Base-by-base conservation (phyloP, 2,888 invertebrate species). In the Plutella xylostella region DNA sequence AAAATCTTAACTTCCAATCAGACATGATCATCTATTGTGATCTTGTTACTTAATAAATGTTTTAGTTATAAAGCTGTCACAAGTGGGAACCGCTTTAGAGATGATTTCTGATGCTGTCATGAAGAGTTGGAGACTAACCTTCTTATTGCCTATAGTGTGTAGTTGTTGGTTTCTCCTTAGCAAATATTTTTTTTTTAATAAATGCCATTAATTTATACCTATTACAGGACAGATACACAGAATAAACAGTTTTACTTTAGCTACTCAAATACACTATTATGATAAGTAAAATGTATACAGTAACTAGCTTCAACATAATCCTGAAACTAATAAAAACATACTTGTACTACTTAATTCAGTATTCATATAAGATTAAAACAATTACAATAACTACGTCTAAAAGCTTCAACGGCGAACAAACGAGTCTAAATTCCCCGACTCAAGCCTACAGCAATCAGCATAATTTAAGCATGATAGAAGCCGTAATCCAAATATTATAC, bases 1-100 rank as follows among this genome's bases (percentile, higher is more conserved):
- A 72, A 63, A 72, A 44, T 34, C 34, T 39, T 25, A n/a, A 19
- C 28, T 43, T 18, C 19, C 18, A 19, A 41, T 41, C 41, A n/a
- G 19, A 41, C 25, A 22, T 22, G 22, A 14, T 14, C 22, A 14
- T 39, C 25, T 6, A n/a, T 28, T 12, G 25, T 25, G 6, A 28
- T 28, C 28, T 28, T 28, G 28, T 28, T 12, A 12, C n/a, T 12
- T 12, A 28, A 4, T 28, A 4, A 4, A 28, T 12, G 2, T 28
- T 6, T 28, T 22, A 6, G 22, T 6, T 22, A 5, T 22, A 22
- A 22, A 5, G 6, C 9, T 22, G 5, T 6, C 22, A 6, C 5
- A 22, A 22, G 6, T 22, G 9, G 9, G 5, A 22, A 5, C 22
- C 5, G 9, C 9, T 22, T 22, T 22, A 6, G 5, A 6, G 9